Evolutionary conservation across 2,113 vertebrate genomes (phyloP), one percentile per base, ranked within the genome.

Genomic region (Lycocorax pyrrhopterus): DNA sequence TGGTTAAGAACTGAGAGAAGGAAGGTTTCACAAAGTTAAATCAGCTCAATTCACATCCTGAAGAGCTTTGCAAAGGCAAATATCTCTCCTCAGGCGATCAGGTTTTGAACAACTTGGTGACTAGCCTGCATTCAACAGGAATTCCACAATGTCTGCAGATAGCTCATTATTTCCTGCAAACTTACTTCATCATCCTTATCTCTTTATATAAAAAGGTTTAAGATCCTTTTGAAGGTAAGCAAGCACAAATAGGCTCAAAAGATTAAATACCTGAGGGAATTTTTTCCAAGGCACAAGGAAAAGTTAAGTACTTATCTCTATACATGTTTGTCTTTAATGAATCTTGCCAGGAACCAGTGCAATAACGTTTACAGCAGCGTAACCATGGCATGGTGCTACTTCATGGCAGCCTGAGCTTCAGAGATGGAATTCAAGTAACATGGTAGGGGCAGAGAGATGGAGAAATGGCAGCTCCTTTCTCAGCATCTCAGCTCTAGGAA

Each of bases 391-490:
- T 1, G 2, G 22, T 56, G 35, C 30, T 74, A 56, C 39, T 25
- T 75, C 77, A 44, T 11, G 12, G 49, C 74, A 93, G 87, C 30
- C 39, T 51, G 35, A 67, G 30, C 55, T 56, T 77, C 0, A 0
- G 55, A 51, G 49, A 23, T 62, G 47, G 49, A 68, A 76, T 46
- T 87, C 56, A 95, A 52, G 80, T 78, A 81, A 78, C 35, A 47
- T 0, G 0, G 39, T 33, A 52, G 35, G 73, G 66, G 30, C 69
- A 87, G 68, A 71, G 73, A 86, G 88, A 93, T 49, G 79, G 86
- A 89, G 80, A 87, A 93, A 84, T 35, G 76, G 84, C 44, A 94
- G 41, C 32, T 87, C 80, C 58, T 87, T 92, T 84, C 77, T n/a
- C 81, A 87, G n/a, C 22, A 44, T 89, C 56, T 84, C 69, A 60